phyloP scores from a whole-genome alignment of 2,888 invertebrate species.

The Eupeodes latifasciatus region DNA sequence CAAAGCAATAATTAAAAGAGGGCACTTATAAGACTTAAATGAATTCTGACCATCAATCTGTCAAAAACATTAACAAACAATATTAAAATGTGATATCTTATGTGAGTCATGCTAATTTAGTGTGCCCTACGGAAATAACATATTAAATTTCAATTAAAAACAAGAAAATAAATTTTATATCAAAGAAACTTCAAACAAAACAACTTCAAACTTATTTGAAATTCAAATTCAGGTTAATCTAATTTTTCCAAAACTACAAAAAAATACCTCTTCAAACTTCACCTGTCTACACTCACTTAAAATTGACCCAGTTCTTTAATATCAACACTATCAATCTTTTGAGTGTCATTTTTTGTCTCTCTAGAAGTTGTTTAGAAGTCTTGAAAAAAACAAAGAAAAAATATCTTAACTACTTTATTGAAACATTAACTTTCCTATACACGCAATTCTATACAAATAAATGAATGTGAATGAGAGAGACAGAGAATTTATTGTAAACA shows the following conservation, averaged over 20 bases:
- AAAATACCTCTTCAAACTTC: not conserved
- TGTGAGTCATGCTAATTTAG: conserved; percentile 51
- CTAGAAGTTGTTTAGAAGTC: not conserved
- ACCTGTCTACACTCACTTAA: conserved; percentile 43
- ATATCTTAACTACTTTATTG: conserved; percentile 32
- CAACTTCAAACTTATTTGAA: conserved; percentile 17
- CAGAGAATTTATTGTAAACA: conserved; percentile 48
- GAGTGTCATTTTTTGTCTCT: conserved; percentile 1
- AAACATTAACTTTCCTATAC: conserved; percentile 3
- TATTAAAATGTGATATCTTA: conserved; percentile 4
- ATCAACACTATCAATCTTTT: conserved; percentile 31
- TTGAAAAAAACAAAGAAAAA: not conserved
- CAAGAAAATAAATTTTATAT: not conserved
- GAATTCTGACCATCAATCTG: not conserved
- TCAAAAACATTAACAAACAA: conserved; percentile 25
- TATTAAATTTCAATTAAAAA: conserved; percentile 63
- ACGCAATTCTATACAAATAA: not conserved
- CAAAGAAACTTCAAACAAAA: not conserved
- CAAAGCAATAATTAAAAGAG: conserved; percentile 1
- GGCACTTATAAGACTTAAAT: not conserved
- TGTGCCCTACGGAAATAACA: conserved; percentile 48
- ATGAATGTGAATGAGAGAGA: not conserved
- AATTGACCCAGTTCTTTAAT: conserved; percentile 31
- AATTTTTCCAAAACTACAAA: not conserved
- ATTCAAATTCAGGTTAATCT: conserved; percentile 18